Evolutionary conservation across 2,113 vertebrate species (phyloP).

Genomic region (Chauna torquata): DNA sequence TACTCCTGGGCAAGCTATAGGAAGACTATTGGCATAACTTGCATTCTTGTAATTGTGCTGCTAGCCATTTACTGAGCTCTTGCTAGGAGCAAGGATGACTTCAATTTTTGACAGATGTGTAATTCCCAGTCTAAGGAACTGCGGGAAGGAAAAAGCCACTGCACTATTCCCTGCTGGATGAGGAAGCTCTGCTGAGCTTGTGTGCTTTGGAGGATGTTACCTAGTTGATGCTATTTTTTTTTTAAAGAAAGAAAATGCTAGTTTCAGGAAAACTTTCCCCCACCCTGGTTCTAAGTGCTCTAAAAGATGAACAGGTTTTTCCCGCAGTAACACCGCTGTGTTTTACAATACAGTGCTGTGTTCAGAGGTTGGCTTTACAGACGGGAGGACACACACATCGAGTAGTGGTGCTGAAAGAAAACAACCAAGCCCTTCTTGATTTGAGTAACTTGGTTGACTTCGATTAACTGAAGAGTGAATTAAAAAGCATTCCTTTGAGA

Average conservation of each 20-base stretch:
- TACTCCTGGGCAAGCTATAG: background rate
- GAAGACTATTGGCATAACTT: background rate
- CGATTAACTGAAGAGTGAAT: constrained; percentile 36
- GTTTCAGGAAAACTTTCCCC: background rate
- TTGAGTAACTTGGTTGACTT: constrained; percentile 30
- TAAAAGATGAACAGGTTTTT: background rate
- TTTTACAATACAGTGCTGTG: background rate
- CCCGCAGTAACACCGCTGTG: background rate
- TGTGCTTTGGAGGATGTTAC: background rate
- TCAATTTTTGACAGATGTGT: rapidly evolving
- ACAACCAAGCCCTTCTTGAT: background rate
- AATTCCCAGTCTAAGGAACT: background rate
- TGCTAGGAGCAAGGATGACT: rapidly evolving
- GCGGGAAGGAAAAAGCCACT: background rate
- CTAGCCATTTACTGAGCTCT: background rate
- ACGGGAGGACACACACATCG: background rate
- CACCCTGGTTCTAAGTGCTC: background rate
- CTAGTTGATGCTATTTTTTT: background rate
- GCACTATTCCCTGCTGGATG: background rate
- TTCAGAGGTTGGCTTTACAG: background rate
- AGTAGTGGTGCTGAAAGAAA: background rate
- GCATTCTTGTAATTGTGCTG: background rate
- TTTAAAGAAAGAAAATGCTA: background rate
- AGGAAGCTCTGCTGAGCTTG: background rate
- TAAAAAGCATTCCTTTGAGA: constrained; percentile 53